Evolutionary conservation across 1,140 invertebrate species (phyloP).

Genomic region (Drosophila aff.): DNA sequence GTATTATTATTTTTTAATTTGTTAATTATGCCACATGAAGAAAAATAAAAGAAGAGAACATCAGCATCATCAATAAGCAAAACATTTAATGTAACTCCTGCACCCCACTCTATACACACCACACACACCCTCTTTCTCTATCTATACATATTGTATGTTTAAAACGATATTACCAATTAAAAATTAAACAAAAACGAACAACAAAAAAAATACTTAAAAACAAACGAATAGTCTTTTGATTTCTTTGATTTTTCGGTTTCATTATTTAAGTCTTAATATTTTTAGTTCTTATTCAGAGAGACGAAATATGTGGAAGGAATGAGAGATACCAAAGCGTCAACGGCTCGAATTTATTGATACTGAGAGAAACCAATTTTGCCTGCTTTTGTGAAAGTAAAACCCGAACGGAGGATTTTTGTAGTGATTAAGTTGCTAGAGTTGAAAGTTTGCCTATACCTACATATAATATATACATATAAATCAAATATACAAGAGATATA

Average conservation of each 20-base stretch:
- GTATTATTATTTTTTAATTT: conserved; percentile 78
- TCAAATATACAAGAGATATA: conserved; percentile 60
- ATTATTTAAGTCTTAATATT: not conserved
- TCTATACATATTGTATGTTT: conserved; percentile 58
- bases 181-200: conserved; percentile 57
- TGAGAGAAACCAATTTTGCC: conserved; percentile 73
- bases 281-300: conserved; percentile 6
- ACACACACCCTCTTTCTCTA: conserved; percentile 22
- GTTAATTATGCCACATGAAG: conserved; percentile 49
- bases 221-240: conserved; percentile 40
- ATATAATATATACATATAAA: conserved; percentile 43
- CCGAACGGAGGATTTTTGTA: conserved; percentile 37
- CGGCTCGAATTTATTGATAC: conserved; percentile 76
- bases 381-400: conserved; percentile 67
- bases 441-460: conserved; percentile 49
- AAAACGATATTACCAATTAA: conserved; percentile 73
- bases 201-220: conserved; percentile 65
- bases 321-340: conserved; percentile 66
- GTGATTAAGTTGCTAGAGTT: conserved; percentile 70
- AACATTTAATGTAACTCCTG: conserved; percentile 70
- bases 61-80: conserved; percentile 13
- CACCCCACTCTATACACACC: conserved; percentile 34
- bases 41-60: conserved; percentile 17
- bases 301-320: conserved; percentile 12
- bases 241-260: conserved; percentile 34